Evolutionary conservation across 2,797 vertebrate genomes (phyloP).

Genomic region (Xiphophorus birchmanni): DNA sequence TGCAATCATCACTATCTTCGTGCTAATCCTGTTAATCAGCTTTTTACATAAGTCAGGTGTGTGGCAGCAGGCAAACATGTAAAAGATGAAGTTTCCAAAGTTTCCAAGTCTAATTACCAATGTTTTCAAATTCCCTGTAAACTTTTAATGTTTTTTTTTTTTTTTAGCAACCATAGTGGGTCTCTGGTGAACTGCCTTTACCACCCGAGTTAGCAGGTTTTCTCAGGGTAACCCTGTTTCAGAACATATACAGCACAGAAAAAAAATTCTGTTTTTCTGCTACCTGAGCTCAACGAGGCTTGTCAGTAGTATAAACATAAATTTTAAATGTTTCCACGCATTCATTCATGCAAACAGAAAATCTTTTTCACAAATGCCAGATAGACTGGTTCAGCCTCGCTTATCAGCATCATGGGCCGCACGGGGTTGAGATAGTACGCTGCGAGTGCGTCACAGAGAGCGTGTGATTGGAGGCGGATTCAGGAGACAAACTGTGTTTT

Average conservation of each 20-base stretch:
- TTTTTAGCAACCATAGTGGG: too few relatives aligned
- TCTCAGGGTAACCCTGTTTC: neutral
- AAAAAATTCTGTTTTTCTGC: neutral
- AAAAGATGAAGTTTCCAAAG: neutral
- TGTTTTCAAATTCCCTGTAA: too few relatives aligned
- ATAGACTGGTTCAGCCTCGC: slow-evolving; percentile 47
- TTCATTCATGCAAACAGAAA: slow-evolving; percentile 61
- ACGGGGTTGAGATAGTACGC: slow-evolving; percentile 63
- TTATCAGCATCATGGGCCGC: slow-evolving; percentile 57
- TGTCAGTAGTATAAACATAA: slow-evolving; percentile 1
- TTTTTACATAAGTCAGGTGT: neutral
- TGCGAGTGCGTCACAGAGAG: slow-evolving; percentile 63
- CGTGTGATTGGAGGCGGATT: slow-evolving; percentile 63
- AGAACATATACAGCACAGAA: neutral
- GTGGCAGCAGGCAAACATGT: neutral
- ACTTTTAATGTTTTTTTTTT: neutral
- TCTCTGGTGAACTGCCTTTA: too few relatives aligned
- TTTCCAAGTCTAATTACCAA: neutral
- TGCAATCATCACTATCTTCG: neutral
- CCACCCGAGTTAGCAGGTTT: too few relatives aligned
- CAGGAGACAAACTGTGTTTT: slow-evolving; percentile 67
- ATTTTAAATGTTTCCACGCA: slow-evolving; percentile 22
- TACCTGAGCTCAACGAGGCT: neutral
- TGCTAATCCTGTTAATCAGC: neutral
- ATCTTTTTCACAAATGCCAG: slow-evolving; percentile 45